Conservation (phyloP, 2,113 vertebrate species). For the Gymnocephalus cernua region DNA sequence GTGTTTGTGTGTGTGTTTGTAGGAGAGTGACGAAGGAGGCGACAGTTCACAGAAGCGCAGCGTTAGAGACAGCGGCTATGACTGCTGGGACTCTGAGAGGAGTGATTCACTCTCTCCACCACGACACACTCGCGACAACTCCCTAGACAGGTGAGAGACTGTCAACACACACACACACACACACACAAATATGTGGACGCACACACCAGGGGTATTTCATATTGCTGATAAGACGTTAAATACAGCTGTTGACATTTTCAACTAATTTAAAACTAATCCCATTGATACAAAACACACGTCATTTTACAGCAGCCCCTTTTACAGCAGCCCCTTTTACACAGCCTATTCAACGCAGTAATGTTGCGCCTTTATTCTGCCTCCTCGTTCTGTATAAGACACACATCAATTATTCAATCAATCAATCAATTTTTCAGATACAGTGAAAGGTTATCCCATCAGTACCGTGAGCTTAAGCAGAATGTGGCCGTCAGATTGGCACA, state of each 20-base stretch:
- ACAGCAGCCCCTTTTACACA: too few species aligned
- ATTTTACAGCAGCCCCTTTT: neutral
- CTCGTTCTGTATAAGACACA: too few species aligned
- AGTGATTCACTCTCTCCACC: conserved; percentile 96
- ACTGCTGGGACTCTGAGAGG: conserved; percentile 97
- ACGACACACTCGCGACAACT: conserved; percentile 94
- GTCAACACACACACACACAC: conserved; percentile 18
- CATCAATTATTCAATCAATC: too few species aligned
- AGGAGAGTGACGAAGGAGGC: conserved; percentile 87
- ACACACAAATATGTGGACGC: neutral
- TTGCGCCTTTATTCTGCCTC: too few species aligned
- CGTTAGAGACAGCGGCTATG: conserved; percentile 97
- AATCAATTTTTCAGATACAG: too few species aligned
- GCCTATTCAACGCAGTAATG: too few species aligned
- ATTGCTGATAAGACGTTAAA: neutral
- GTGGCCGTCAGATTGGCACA: too few species aligned
- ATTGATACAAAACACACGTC: neutral
- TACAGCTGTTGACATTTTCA: neutral
- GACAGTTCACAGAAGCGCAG: conserved; percentile 88
- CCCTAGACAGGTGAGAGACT: conserved; percentile 81
- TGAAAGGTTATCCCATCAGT: too few species aligned
- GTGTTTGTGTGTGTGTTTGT: conserved; percentile 1
- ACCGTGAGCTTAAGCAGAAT: too few species aligned
- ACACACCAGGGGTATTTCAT: neutral
- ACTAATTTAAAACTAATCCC: neutral